Evolutionary conservation across 2,113 vertebrate genomes (phyloP).

Genomic region (Nibea coibor): DNA sequence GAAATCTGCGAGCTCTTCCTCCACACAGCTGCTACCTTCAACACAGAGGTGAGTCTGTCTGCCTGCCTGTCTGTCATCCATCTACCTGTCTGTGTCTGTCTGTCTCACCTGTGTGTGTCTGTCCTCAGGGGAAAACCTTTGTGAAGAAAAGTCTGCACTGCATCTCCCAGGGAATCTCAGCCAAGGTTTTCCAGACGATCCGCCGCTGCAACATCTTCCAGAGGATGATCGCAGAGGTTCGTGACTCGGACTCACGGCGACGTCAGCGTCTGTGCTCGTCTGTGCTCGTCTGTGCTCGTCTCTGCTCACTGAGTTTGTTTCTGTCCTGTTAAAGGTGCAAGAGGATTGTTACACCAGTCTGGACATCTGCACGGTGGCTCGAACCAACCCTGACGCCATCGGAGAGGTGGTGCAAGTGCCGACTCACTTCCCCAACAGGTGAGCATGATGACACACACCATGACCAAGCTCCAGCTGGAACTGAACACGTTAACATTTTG

Average conservation of each 20-base stretch:
- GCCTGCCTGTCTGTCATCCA: not conserved
- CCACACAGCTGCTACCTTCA: conserved; percentile 92
- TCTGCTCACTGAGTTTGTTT: not conserved
- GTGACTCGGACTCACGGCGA: not conserved
- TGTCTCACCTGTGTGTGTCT: not conserved
- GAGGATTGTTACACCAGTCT: conserved; percentile 94
- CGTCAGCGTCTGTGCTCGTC: not conserved
- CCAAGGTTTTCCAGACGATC: conserved; percentile 93
- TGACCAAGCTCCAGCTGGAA: too few species aligned
- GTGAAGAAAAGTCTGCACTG: conserved; percentile 97
- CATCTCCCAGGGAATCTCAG: conserved; percentile 89
- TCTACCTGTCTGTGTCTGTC: not conserved
- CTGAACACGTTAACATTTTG: too few species aligned
- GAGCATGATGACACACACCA: not conserved
- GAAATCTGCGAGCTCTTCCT: conserved; percentile 96
- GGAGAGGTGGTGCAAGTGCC: conserved; percentile 94
- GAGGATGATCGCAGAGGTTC: conserved; percentile 92
- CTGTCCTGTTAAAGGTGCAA: conserved; percentile 81
- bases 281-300: not conserved
- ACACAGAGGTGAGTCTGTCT: conserved; percentile 89
- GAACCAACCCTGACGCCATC: conserved; percentile 90
- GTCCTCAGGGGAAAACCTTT: conserved; percentile 92
- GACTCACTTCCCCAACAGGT: conserved; percentile 94
- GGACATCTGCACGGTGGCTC: conserved; percentile 90
- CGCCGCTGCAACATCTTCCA: conserved; percentile 95